Base-by-base conservation (phyloP, 2,888 invertebrate species). In the Meteorus colon region DNA sequence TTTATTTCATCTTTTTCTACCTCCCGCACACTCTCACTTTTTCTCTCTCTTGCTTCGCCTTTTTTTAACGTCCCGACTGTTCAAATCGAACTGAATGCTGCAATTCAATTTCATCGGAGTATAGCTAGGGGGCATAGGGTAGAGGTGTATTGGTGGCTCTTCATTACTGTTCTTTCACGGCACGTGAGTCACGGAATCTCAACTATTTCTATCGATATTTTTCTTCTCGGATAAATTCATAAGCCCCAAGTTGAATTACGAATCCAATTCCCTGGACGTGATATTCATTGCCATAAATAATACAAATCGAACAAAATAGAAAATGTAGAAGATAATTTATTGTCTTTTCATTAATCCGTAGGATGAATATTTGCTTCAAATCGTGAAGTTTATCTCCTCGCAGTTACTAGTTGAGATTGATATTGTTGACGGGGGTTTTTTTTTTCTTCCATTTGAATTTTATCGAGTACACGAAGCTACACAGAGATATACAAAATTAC, bases 1-100 rank as follows among this genome's bases (percentile, higher is more conserved):
- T 65, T 65, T 65, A 65, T 65, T 65, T 65, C 12, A 16, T 41
- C 37, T 41, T 24, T 65, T 62, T 60, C 4, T 41, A 12, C 41
- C 12, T 12, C 41, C 41, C 12, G 12, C 41, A 41, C 41, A 41
- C 34, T 8, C 12, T 41, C 41, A 41, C 41, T 1, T 12, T 12
- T 8, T 41, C 29, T 31, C 4, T 48, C 51, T 6, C 27, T 51
- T n/a, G 29, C 29, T 31, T 31, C 34, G 14, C 29, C 4, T 31
- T n/a, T 55, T 55, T 19, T n/a, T 24, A 5, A n/a, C 19, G 6
- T 55, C 10, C 10, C 4, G 10, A 55, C 55, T 19, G 19, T 55
- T n/a, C 55, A 19, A 19, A 55, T 19, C 19, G 55, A 55, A 55
- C 8, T 55, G 55, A 55, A 55, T 55, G 55, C 55, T 55, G 19